Evolutionary conservation across 2,113 vertebrate species (phyloP), one percentile per base, ranked within the genome.

Genomic region (Protomyctophum bolini): DNA sequence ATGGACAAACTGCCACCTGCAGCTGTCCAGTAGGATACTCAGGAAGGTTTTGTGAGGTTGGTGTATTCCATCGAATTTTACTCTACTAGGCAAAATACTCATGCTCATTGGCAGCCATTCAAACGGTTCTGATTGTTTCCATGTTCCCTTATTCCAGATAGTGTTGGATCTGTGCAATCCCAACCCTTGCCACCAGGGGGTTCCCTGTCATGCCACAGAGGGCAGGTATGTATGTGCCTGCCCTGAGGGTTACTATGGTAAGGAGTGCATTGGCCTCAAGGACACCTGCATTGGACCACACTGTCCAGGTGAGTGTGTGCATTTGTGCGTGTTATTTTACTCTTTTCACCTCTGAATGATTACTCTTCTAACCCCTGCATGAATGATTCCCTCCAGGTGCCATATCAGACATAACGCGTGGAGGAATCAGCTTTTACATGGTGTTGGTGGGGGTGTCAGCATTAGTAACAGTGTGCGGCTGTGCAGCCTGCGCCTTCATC

Each of bases 41-140:
- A 48, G 97, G 98, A 92, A 88, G 88, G 85, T 92, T 95, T 88
- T 99, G 98, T 93, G 96, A 99, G 96, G 98, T 98, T 9, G 50
- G 89, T 74, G n/a, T 8, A 14, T 15, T 68, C 10, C 14, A 41
- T 41, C 3, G 33, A 41, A 41, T 41, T 41, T 41, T 41, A 41
- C 33, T 21, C 21, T 21, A 21, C 21, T 21, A 21, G 21, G 21
- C 21, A 21, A 21, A 21, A 21, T 21, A 21, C 21, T 21, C 21
- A 21, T 21, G 33, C 33, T 41, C 33, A 41, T 41, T 41, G 33
- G 33, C 14, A 46, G 41, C 33, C 54, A 8, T 6, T 62, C 2
- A 68, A 4, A 28, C 63, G 6, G 8, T 10, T 61, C 4, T 56
- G 45, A 7, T 55, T 70, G 68, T 3, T 8, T 60, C 3, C 45